Conservation (phyloP, 2,888 invertebrate genomes). For the Agrochola litura region DNA sequence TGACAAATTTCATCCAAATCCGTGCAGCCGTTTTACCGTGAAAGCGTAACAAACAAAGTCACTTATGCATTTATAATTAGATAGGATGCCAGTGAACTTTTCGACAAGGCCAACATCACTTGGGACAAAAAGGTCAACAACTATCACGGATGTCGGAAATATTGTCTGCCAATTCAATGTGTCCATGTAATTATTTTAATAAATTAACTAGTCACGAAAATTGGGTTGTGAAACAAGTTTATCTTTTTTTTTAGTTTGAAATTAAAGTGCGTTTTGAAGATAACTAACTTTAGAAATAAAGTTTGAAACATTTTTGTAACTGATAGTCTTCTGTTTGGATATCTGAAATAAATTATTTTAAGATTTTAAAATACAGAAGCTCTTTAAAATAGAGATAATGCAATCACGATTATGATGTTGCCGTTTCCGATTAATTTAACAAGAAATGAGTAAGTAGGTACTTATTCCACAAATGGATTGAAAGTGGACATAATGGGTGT, state of each 20-base stretch:
- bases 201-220: no score
- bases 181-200: not conserved
- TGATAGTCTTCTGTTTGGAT: no score
- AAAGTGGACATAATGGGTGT: not conserved
- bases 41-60: no score
- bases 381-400: not conserved
- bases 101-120: slow-evolving; percentile 31
- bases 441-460: not conserved
- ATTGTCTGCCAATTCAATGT: slow-evolving; percentile 5
- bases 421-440: not conserved
- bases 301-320: no score
- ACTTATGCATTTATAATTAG: no score
- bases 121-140: slow-evolving; percentile 41
- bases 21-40: no score
- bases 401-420: not conserved
- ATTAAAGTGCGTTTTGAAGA: no score
- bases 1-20: no score
- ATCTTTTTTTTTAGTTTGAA: no score
- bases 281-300: no score
- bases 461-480: not conserved
- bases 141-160: slow-evolving; percentile 37
- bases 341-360: no score
- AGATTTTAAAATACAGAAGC: not conserved
- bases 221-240: no score
- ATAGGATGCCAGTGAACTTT: slow-evolving; percentile 2